Percentiles rank a stretch among this genome's conserved stretches.
Evolutionary conservation across 2,888 invertebrate genomes (phyloP).

Genomic region (Ecdyonurus torrentis): DNA sequence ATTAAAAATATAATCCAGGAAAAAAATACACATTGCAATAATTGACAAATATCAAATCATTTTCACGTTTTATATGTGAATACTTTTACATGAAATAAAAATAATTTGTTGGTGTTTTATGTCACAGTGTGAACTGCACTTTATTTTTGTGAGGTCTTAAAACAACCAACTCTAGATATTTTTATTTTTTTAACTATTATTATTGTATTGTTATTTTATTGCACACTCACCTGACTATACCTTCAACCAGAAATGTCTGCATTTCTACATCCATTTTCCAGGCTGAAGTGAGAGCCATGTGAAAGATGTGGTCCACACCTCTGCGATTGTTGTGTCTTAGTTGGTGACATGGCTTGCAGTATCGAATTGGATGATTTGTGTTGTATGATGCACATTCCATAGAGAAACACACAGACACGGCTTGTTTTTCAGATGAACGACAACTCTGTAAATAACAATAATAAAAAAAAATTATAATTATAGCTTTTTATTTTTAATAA

Average conservation of each 20-base stretch:
- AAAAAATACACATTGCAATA: too few relatives aligned
- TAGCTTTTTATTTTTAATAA: too few relatives aligned
- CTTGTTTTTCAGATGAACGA: constrained; percentile 75
- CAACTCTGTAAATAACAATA: constrained; percentile 52
- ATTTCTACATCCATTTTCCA: constrained; percentile 83
- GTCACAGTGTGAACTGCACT: too few relatives aligned
- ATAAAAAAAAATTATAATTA: constrained; percentile 3
- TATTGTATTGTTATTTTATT: constrained; percentile 1
- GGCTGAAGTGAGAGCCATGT: constrained; percentile 68
- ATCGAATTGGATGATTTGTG: constrained; percentile 88
- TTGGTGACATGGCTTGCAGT: constrained; percentile 78
- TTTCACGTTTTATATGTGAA: too few relatives aligned
- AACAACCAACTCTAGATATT: too few relatives aligned
- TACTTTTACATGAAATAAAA: too few relatives aligned
- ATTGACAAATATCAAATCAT: neutral
- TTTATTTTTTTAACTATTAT: constrained; percentile 5
- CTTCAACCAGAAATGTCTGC: constrained; percentile 86
- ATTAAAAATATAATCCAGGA: too few relatives aligned
- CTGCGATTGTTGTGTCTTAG: constrained; percentile 74
- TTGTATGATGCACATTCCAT: constrained; percentile 94
- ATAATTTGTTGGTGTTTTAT: too few relatives aligned
- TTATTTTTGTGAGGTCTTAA: too few relatives aligned
- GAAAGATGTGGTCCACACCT: constrained; percentile 80
- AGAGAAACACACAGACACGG: constrained; percentile 91
- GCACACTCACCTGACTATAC: constrained; percentile 60